A percentile compares a stretch with the other conserved stretches of the same genome.
Evolutionary conservation across 2,113 vertebrate species (phyloP).

Genomic region (Aphelocoma coerulescens): DNA sequence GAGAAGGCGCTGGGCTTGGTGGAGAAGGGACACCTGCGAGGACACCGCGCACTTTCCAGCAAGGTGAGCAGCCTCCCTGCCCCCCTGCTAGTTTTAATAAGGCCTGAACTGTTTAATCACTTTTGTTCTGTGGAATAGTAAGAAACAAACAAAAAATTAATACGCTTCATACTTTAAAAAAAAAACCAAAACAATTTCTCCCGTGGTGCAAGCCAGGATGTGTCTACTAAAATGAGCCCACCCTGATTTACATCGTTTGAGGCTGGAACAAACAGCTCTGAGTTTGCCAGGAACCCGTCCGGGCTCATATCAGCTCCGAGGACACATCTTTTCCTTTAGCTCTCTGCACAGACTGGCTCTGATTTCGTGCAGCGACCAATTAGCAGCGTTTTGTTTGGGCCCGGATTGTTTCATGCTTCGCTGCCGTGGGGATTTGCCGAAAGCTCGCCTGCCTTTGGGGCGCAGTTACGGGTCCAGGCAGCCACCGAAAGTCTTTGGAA

Average conservation of each 20-base stretch:
- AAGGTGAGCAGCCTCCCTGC: constrained; percentile 14
- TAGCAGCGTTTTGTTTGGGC: background rate
- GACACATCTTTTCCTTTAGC: background rate
- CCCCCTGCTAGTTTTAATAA: rapidly evolving
- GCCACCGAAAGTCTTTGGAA: background rate
- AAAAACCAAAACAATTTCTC: background rate
- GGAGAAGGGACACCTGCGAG: background rate
- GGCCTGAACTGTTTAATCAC: background rate
- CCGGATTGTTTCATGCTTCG: background rate
- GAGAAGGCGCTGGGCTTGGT: background rate
- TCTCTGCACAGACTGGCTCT: background rate
- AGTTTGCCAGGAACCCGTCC: background rate
- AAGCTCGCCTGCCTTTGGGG: background rate
- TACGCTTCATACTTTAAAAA: background rate
- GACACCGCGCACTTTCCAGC: background rate
- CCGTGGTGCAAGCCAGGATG: background rate
- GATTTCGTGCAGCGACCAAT: background rate
- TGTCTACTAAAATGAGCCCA: background rate
- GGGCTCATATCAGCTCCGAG: background rate
- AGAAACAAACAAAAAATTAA: background rate
- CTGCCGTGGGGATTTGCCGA: background rate
- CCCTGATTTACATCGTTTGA: background rate
- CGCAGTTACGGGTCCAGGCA: rapidly evolving
- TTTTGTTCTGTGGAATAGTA: background rate
- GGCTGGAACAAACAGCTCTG: background rate